Evolutionary conservation across 2,797 vertebrate genomes (phyloP), one percentile per base, ranked within the genome.

Genomic region (Philypnodon macrostomus): DNA sequence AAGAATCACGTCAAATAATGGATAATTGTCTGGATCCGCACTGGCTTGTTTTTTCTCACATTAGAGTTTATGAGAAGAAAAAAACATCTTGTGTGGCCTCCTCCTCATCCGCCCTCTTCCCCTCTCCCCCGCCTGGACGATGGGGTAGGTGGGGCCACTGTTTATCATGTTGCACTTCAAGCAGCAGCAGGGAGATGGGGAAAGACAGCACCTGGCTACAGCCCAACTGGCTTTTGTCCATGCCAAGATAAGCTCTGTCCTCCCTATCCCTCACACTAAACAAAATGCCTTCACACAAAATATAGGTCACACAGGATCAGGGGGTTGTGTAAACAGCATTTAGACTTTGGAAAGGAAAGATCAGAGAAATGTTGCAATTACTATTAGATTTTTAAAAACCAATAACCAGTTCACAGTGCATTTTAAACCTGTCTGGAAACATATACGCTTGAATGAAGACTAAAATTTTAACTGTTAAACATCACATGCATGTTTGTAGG

Each of bases 1-100:
- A 60, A 77, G 54, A 80, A 77, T 82, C 66, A 36, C 81, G 79
- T 83, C 70, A 87, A 84, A 84, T 70, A 75, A 78, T 75, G 71
- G 68, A 41, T 71, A 79, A 84, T 79, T 79, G 70, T 67, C 71
- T 71, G 60, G 77, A 85, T 85, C 76, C 57, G 72, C 73, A 32
- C 51, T 71, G 62, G 76, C 66, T 85, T 81, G 77, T 83, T 76
- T 77, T 73, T 80, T 87, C 83, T 88, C 84, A 82, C 83, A 82
- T 88, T 79, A 73, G 67, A 77, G 83, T 91, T 89, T 85, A 88
- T 87, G 80, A 84, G 81, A 79, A 85, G 80, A 79, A 85, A 70
- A n/a, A 84, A 81, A 69, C 88, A 76, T 87, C 89, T 86, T 91
- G 89, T 91, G 87, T 90, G 89, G 89, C 84, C 87, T 70, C 66